Conservation (phyloP, 1,140 invertebrate genomes). For the Macrostomum lignano region DNA sequence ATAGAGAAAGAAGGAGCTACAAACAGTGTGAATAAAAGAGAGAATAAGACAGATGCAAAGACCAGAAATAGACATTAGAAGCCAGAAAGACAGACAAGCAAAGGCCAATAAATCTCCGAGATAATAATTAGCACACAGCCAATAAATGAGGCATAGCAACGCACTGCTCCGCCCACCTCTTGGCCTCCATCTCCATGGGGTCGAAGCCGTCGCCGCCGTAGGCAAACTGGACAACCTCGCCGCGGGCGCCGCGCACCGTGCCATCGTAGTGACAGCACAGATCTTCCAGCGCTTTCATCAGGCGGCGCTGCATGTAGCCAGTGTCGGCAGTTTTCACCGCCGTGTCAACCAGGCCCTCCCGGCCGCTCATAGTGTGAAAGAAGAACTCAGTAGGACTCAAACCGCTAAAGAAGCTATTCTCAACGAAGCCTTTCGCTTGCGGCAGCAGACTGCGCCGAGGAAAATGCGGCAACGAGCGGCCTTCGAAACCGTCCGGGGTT, state of each 20-base stretch:
- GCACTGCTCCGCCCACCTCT: too few species aligned
- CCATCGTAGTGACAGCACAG: constrained; percentile 76
- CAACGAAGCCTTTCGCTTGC: constrained; percentile 78
- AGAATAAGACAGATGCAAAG: too few species aligned
- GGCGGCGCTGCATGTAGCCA: constrained; percentile 67
- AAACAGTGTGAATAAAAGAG: too few species aligned
- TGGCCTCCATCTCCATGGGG: constrained; percentile 73
- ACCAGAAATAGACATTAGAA: too few species aligned
- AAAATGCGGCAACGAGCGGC: constrained; percentile 75
- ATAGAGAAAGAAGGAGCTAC: too few species aligned
- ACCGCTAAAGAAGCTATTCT: constrained; percentile 88
- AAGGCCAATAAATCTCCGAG: too few species aligned
- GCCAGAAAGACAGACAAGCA: too few species aligned
- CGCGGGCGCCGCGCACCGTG: constrained; percentile 69
- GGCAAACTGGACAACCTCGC: constrained; percentile 67
- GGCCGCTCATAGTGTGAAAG: constrained; percentile 91
- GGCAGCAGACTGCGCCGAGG: constrained; percentile 49
- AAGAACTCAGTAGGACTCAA: constrained; percentile 88
- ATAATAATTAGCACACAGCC: too few species aligned
- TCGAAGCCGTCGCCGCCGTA: constrained; percentile 86
- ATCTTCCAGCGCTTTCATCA: constrained; percentile 81
- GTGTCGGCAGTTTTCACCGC: constrained; percentile 98
- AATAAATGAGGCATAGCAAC: too few species aligned
- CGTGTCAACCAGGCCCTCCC: constrained; percentile 84
- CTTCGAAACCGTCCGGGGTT: constrained; percentile 25